Evolutionary conservation across 1,140 invertebrate genomes (phyloP), one percentile per base, ranked within the genome.

Genomic region (Drosophila pectinifera): DNA sequence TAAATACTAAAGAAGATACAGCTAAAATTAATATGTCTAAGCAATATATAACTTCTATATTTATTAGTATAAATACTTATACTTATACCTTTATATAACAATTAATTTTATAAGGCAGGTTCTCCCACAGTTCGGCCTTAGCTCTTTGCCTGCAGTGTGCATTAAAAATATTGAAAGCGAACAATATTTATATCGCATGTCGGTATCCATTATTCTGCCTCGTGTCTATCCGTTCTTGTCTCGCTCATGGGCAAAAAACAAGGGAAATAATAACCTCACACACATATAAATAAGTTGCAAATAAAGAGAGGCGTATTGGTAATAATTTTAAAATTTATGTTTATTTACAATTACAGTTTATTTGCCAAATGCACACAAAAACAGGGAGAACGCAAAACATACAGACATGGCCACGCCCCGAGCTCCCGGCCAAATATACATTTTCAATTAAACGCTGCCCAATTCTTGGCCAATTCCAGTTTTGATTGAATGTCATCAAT

Each of bases 341-440:
- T 86, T 86, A 86, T 86, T 88, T 88, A 88, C 83, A 86, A 86
- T 86, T 86, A 88, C 78, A 88, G 80, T 86, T 86, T 88, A 88
- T 86, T 86, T 86, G 67, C 63, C 74, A 48, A 59, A 48, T 55
- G 51, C 70, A 74, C 51, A 65, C 61, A 59, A 22, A 64, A 41
- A 56, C 45, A 69, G 28, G 14, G 14, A 11, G 8, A n/a, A 42
- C 31, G 31, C 46, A 16, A 63, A 28, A 22, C 13, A 16, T 14
- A 24, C 34, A 16, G 16, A 3, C 16, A 13, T 13, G 18, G 18
- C 31, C 53, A 67, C 55, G 56, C 57, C 51, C 41, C 39, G 41
- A 57, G 49, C 18, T 24, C 11, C 11, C 51, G 34, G 4, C 7
- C 18, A 14, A 55, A 38, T 43, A 67, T 48, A 70, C 14, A 31